Base-by-base conservation (phyloP, 2,888 invertebrate genomes). In the Scaptomyza polygonia region DNA sequence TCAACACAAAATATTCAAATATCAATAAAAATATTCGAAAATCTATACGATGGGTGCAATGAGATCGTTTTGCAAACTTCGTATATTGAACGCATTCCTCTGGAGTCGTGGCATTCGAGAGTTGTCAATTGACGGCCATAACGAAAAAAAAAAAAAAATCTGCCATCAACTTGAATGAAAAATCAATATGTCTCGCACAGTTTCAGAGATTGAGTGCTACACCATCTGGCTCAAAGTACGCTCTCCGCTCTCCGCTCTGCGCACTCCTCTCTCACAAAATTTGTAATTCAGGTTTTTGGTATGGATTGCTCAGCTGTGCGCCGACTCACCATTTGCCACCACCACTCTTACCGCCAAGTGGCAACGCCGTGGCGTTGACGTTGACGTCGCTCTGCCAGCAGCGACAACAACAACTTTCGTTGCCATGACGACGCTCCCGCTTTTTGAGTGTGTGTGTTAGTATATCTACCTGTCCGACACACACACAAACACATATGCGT, bases 381-480 rank as follows among this genome's bases (percentile, higher is more conserved):
- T 44, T 47, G 27, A 32, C 55, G 16, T 43, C 54, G 43, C 59
- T 59, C 52, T 29, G 51, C 18, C 44, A 49, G 14, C 53, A 21
- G 4, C 56, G 29, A 11, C 51, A 48, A 25, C 34, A 57, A n/a
- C 45, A 53, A 48, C 40, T 47, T 45, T n/a, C 48, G 80, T 86
- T 77, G 65, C 78, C 81, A 88, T 86, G 75, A 55, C 88, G 54
- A 88, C 83, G 68, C 62, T 65, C 64, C 63, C 59, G 52, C 54
- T 49, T 48, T 14, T 42, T 34, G 30, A 39, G 21, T 32, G 48
- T 36, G 58, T 53, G 64, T 74, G 64, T 72, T 72, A 63, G 78
- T 54, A 69, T 68, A 73, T 72, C 82, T 89, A 89, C 88, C 88
- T 89, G 88, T 79, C 70, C 55, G 66, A 55, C 67, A 67, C 83